Base-by-base conservation (phyloP, 2,888 invertebrate genomes). In the Cryptosula pallasiana region DNA sequence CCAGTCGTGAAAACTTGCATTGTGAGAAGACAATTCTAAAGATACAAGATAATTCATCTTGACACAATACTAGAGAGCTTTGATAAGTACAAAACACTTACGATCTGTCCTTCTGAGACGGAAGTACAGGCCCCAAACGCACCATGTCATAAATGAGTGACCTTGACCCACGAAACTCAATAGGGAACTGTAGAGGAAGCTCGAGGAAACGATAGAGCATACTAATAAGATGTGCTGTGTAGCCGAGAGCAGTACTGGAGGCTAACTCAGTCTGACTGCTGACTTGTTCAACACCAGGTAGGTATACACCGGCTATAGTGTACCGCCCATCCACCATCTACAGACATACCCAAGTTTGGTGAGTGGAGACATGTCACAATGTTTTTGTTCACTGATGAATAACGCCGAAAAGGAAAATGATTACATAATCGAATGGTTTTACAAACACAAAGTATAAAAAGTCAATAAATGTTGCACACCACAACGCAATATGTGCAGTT, bases 241-340 rank as follows among this genome's bases (percentile, higher is more conserved):
- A 92, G 5, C 95, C 95, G 1, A 95, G 87, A 0, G 93, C 93
- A n/a, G 93, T 92, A 0, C 93, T 90, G 72, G 93, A 87, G 85
- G 89, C 90, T 27, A 88, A 87, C 74, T 91, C 91, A 69, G 88
- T 88, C 74, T 88, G 87, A 79, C 89, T 84, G 75, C 88, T 87
- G 78, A 89, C 87, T 73, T 88, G 85, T 80, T 90, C 89, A 0
- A 90, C 88, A 82, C 90, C 90, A 13, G 92, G 92, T 75, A 92
- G 87, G 80, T 89, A 87, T 69, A 92, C 89, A 75, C 88, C 88
- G 76, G 76, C 80, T 74, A 82, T 79, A 73, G 75, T 79, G 74
- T 75, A 76, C 23, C 74, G 74, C 9, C 71, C 69, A 29, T 72
- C 69, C 1, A 63, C 58, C 35, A 35, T 34, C 73, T 76, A 73